phyloP scores from a whole-genome alignment of 2,113 vertebrate species.

The Toxotes chatareus region DNA sequence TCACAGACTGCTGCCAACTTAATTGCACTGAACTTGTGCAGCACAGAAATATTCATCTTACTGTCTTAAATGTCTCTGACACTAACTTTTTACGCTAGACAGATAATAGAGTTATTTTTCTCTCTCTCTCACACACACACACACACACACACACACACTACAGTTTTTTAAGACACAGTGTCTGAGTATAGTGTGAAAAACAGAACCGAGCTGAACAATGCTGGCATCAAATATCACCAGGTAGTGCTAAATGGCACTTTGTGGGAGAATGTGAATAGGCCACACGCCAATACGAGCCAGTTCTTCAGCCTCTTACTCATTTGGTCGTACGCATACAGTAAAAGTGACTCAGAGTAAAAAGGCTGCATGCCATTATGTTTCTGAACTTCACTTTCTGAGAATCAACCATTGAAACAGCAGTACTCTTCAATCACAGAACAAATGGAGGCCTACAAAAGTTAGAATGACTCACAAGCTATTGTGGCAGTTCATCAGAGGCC shows the following conservation, averaged over 20 bases:
- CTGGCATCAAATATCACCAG: not conserved
- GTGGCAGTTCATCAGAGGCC: not conserved
- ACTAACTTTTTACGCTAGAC: too few relatives aligned
- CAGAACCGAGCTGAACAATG: not conserved
- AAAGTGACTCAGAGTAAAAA: conserved; percentile 22
- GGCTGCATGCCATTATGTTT: not conserved
- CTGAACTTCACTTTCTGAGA: not conserved
- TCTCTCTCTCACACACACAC: not conserved
- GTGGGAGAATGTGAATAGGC: conserved; percentile 1
- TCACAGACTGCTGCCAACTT: not conserved
- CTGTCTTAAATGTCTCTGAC: too few relatives aligned
- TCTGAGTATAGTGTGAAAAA: not conserved
- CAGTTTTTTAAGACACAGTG: not conserved
- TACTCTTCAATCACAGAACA: not conserved
- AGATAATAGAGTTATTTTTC: not conserved
- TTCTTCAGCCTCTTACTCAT: conserved; percentile 23
- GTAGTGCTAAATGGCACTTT: not conserved
- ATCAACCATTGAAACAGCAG: not conserved
- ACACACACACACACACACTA: not conserved
- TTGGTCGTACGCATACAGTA: not conserved
- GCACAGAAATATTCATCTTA: too few relatives aligned
- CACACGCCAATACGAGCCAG: not conserved
- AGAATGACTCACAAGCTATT: conserved; percentile 29
- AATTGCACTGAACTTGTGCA: not conserved
- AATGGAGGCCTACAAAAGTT: not conserved